These are phyloP conservation scores for Chaetops frenatus DNA, from an alignment of 2,113 vertebrate species.

Conservation along the genomic window DNA sequence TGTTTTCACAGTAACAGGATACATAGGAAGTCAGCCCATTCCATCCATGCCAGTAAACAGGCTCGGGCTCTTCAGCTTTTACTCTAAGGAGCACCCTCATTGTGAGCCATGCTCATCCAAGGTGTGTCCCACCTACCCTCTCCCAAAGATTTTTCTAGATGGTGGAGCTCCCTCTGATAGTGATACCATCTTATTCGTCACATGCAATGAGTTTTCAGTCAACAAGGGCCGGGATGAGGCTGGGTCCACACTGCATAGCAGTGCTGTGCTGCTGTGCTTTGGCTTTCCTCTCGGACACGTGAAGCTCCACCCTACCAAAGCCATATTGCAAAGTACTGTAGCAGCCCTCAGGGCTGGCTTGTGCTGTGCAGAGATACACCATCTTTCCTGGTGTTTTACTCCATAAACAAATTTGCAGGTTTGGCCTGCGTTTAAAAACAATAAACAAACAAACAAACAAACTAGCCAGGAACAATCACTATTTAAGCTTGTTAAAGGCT, in stretches of 20 bases:
- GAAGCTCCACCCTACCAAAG: not conserved
- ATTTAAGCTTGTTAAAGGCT: not conserved
- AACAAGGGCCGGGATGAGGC: not conserved
- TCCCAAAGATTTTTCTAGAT: not conserved
- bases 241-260: not conserved
- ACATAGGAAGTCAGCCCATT: not conserved
- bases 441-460: not conserved
- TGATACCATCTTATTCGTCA: not conserved
- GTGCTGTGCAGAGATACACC: fast-evolving
- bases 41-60: not conserved
- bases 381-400: not conserved
- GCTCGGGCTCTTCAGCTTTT: not conserved
- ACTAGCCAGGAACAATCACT: not conserved
- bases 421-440: not conserved
- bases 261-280: not conserved
- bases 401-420: not conserved
- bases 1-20: not conserved
- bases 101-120: not conserved
- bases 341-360: not conserved
- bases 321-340: not conserved
- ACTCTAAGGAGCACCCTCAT: not conserved
- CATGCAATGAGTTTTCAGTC: not conserved
- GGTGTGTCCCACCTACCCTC: not conserved
- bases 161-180: not conserved
- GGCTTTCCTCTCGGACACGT: not conserved